phyloP scores from a whole-genome alignment of 2,113 vertebrate genomes.

The Tupaia chinensis region DNA sequence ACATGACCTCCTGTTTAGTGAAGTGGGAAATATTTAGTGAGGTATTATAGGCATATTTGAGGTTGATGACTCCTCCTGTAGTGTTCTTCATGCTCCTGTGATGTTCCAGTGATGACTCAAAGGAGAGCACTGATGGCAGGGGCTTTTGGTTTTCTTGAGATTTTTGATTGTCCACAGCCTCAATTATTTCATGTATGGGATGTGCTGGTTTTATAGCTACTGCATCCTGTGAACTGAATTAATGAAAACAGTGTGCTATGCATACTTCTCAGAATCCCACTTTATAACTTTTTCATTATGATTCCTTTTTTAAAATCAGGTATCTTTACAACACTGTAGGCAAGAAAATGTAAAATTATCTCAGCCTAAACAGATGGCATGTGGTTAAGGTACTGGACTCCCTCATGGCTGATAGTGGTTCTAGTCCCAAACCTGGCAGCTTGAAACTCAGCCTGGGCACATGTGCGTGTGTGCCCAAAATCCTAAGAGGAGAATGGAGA shows the following conservation, averaged over 20 bases:
- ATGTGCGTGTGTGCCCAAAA: too few species aligned
- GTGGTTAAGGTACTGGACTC: too few species aligned
- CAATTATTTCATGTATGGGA: neutral
- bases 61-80: neutral
- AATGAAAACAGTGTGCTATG: neutral
- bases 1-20: neutral
- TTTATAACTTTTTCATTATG: neutral
- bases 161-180: neutral
- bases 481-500: too few species aligned
- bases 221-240: neutral
- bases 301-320: neutral
- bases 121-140: neutral
- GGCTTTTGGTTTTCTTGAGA: neutral
- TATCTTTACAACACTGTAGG: neutral
- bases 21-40: neutral
- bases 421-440: too few species aligned
- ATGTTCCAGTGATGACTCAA: neutral
- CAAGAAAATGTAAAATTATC: neutral
- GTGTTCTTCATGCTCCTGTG: neutral
- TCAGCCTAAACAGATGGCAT: neutral
- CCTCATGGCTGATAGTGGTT: too few species aligned
- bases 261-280: neutral
- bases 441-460: too few species aligned
- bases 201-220: constrained; percentile 26
- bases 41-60: neutral